These are phyloP conservation scores for Cecidostiba fungosa DNA, from an alignment of 2,888 invertebrate genomes.

Conservation along the genomic window DNA sequence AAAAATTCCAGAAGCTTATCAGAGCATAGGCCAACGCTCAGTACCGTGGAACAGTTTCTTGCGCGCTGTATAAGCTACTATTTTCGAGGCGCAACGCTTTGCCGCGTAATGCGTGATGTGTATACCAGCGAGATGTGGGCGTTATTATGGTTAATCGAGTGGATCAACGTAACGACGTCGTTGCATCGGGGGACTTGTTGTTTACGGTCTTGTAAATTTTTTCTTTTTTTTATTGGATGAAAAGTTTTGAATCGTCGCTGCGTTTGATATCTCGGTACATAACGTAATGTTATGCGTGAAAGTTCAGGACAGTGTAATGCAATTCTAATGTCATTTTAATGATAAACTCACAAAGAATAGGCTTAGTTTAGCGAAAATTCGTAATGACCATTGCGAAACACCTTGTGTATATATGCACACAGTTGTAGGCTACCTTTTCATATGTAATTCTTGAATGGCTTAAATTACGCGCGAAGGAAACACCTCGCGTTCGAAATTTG, in stretches of 20 bases:
- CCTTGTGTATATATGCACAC: background rate
- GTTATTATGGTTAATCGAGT: too few species aligned
- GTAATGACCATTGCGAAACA: background rate
- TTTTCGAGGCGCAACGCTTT: too few species aligned
- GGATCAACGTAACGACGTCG: too few species aligned
- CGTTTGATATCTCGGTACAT: background rate
- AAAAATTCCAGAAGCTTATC: slow-evolving; percentile 60
- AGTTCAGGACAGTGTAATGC: background rate
- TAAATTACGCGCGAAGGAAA: background rate
- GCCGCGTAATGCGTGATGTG: too few species aligned
- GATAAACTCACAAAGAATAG: background rate
- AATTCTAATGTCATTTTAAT: background rate
- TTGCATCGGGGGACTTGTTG: too few species aligned
- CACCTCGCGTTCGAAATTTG: background rate
- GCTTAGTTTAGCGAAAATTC: background rate
- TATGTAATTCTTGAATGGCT: background rate
- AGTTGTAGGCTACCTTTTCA: background rate
- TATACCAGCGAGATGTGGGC: too few species aligned
- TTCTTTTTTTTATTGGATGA: too few species aligned
- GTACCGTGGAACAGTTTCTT: background rate
- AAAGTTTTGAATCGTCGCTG: too few species aligned
- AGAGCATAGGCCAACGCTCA: slow-evolving; percentile 45
- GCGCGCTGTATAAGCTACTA: background rate
- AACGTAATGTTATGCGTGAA: background rate
- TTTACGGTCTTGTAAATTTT: too few species aligned